Base-by-base conservation (phyloP, 2,888 invertebrate species). In the Chrysomela aeneicollis region DNA sequence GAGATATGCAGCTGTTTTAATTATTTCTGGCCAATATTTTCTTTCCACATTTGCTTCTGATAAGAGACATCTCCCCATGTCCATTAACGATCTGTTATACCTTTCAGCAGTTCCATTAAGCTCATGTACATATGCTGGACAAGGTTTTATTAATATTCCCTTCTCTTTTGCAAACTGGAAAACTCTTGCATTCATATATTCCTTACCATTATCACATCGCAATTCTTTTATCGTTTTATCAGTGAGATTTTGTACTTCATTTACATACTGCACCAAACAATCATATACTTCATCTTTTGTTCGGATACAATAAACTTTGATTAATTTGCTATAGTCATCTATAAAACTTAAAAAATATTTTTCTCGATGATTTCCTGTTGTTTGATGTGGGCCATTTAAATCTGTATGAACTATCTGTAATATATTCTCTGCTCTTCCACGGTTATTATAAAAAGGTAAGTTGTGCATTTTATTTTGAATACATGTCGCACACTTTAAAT, bases 381-480 rank as follows among this genome's bases (percentile, higher is more conserved):
- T 62, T 5, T 65, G 61, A 37, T 69, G 71, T 1, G 49, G 49
- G 19, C 73, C 72, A 68, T 74, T 67, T n/a, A 70, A 65, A 64
- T 74, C 74, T 35, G n/a, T n/a, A n/a, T n/a, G n/a, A n/a, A n/a
- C n/a, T n/a, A n/a, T n/a, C n/a, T n/a, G 70, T 69, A 73, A 59
- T 12, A 74, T 57, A 8, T 73, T 69, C 35, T 64, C 66, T 26
- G 70, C 67, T 61, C 53, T 67, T 8, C 47, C 62, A 58, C 72
- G 61, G 59, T 70, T 69, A 64, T 75, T 73, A 46, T 72, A 26
- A 64, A 72, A 75, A 15, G 64, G 58, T 67, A 73, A 42, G 58
- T 74, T 75, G 57, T 67, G 60, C 74, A 74, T 75, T 72, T 73
- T 72, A 68, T 67, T 74, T 69, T 72, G 57, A 8, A 72, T 63